Evolutionary conservation across 2,888 invertebrate species (phyloP).

Genomic region (Acrobasis consociella): DNA sequence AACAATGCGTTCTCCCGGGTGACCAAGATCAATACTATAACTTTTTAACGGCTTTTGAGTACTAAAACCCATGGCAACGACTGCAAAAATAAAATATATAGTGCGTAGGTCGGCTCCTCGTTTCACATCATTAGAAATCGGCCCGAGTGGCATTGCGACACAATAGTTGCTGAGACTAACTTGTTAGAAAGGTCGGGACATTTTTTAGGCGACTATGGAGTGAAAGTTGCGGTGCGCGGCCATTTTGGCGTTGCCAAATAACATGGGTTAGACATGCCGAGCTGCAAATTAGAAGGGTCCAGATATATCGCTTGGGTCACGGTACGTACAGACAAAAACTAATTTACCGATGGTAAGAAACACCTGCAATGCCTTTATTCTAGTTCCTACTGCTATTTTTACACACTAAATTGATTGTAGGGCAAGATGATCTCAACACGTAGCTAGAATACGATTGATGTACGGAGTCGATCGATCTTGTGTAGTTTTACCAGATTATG

Average conservation of each 20-base stretch:
- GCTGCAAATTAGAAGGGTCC: not conserved
- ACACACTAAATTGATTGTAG: no score
- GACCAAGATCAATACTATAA: no score
- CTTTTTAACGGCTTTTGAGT: not conserved
- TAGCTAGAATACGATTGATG: no score
- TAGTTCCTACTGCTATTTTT: no score
- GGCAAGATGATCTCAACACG: no score
- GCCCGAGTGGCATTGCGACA: conserved; percentile 50
- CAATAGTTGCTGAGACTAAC: conserved; percentile 41
- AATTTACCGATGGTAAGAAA: no score
- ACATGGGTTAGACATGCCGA: conserved; percentile 30
- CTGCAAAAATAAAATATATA: not conserved
- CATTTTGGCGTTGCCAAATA: conserved; percentile 69
- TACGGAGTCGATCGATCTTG: no score
- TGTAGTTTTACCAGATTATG: no score
- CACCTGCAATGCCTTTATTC: no score
- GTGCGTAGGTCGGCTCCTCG: conserved; percentile 38
- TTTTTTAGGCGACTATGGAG: conserved; percentile 64
- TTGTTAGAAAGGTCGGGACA: conserved; percentile 65
- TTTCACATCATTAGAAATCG: conserved; percentile 52
- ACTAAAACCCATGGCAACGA: not conserved
- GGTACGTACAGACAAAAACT: no score
- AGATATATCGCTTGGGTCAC: no score
- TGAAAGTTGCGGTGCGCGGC: conserved; percentile 67
- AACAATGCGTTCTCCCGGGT: no score